These are phyloP conservation scores for Actenoides lindsayi DNA, from an alignment of 2,113 vertebrate genomes.

Conservation along the genomic window DNA sequence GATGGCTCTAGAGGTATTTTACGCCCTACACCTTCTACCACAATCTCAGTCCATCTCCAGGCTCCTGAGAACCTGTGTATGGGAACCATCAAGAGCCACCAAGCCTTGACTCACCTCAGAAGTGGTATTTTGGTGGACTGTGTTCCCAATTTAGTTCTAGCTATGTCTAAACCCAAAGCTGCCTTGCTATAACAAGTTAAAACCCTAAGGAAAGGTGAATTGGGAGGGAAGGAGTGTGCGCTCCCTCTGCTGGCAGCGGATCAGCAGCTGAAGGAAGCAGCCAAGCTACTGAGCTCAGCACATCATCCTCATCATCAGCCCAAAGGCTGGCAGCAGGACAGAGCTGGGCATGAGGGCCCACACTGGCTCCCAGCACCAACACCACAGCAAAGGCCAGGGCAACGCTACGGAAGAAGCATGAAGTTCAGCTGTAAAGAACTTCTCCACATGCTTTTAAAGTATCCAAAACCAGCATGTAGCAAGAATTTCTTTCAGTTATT, in stretches of 20 bases:
- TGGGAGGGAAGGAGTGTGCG: background rate
- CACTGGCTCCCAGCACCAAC: background rate
- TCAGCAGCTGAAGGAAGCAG: background rate
- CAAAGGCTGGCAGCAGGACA: background rate
- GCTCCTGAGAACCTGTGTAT: background rate
- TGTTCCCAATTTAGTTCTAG: background rate
- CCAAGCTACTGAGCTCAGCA: background rate
- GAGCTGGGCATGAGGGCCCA: background rate
- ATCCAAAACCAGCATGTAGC: background rate
- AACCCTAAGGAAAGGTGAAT: background rate
- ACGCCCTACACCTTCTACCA: background rate
- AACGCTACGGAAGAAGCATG: background rate
- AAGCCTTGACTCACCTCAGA: background rate
- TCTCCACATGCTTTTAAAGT: background rate
- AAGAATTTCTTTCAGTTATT: background rate
- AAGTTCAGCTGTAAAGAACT: background rate
- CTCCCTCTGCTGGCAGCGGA: conserved; percentile 7
- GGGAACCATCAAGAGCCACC: background rate
- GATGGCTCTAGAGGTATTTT: background rate
- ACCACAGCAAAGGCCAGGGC: background rate
- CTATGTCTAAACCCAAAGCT: background rate
- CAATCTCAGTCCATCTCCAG: background rate
- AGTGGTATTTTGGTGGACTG: background rate
- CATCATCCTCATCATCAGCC: background rate
- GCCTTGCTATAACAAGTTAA: background rate